Conservation (phyloP, 2,113 vertebrate genomes). For the Oreochromis tanganicae region DNA sequence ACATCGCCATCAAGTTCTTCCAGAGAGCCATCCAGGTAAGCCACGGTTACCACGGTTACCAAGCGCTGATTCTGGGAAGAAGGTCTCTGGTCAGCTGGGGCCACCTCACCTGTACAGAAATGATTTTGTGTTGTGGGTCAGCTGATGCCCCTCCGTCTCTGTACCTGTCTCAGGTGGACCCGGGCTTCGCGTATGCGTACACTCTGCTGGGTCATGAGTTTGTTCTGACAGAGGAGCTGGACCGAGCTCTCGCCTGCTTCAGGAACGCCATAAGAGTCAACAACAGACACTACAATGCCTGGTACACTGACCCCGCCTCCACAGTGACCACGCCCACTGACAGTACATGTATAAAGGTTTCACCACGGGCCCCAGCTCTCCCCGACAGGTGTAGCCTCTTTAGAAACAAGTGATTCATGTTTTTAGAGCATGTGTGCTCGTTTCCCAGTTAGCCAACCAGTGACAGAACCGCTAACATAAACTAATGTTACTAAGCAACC, state of each 20-base stretch:
- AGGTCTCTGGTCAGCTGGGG: background rate
- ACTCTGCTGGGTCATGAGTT: conserved; percentile 95
- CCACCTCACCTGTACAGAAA: background rate
- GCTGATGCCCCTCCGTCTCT: background rate
- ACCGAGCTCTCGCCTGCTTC: conserved; percentile 94
- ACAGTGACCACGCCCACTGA: background rate
- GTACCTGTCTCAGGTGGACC: conserved; percentile 77
- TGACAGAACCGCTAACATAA: too few relatives aligned
- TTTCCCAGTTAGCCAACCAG: too few relatives aligned
- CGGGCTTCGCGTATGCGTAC: conserved; percentile 94
- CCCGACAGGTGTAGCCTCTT: background rate
- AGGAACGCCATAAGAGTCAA: conserved; percentile 95
- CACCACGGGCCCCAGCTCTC: background rate
- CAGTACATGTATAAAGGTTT: background rate
- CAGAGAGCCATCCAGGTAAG: conserved; percentile 91
- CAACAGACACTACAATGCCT: conserved; percentile 94
- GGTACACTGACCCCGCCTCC: background rate
- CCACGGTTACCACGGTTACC: background rate
- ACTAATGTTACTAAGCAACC: too few relatives aligned
- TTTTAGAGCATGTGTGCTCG: too few relatives aligned
- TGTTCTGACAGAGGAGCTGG: conserved; percentile 94
- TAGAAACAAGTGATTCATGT: background rate
- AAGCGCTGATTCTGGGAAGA: background rate
- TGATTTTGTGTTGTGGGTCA: background rate
- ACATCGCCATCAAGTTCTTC: conserved; percentile 99